phyloP scores from a whole-genome alignment of 2,113 vertebrate genomes.

The Cheilinus undulatus region DNA sequence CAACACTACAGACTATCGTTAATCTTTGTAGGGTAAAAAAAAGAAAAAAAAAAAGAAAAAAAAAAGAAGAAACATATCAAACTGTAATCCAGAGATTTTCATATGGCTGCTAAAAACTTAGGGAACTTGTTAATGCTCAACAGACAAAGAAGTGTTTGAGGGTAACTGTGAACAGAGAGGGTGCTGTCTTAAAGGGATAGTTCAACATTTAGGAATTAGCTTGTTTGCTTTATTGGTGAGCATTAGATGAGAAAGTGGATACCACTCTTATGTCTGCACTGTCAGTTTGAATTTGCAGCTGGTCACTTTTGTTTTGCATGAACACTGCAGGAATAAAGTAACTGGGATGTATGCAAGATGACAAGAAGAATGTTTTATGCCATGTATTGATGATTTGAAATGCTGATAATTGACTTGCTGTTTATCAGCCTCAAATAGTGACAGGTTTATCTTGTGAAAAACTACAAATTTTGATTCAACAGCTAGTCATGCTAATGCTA shows the following conservation, averaged over 20 bases:
- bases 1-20: conserved; percentile 68
- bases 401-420: too few relatives aligned
- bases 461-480: too few relatives aligned
- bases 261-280: background rate
- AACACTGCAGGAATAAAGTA: background rate
- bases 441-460: too few relatives aligned
- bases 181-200: conserved; percentile 21
- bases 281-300: background rate
- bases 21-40: conserved; percentile 21
- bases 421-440: too few relatives aligned
- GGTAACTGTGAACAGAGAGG: conserved; percentile 9
- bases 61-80: conserved; percentile 58
- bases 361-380: too few relatives aligned
- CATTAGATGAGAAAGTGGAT: background rate
- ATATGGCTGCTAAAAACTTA: conserved; percentile 58
- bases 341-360: background rate
- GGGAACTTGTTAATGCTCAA: conserved; percentile 30
- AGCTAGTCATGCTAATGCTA: too few relatives aligned
- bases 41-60: conserved; percentile 1
- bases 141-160: conserved; percentile 14
- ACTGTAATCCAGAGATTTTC: conserved; percentile 63
- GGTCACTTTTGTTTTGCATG: background rate
- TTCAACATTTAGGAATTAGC: conserved; percentile 14
- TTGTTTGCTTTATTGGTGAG: background rate
- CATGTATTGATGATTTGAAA: too few relatives aligned